These are phyloP conservation scores for Ectemnius cavifrons DNA, from an alignment of 2,888 invertebrate species.

Conservation along the genomic window DNA sequence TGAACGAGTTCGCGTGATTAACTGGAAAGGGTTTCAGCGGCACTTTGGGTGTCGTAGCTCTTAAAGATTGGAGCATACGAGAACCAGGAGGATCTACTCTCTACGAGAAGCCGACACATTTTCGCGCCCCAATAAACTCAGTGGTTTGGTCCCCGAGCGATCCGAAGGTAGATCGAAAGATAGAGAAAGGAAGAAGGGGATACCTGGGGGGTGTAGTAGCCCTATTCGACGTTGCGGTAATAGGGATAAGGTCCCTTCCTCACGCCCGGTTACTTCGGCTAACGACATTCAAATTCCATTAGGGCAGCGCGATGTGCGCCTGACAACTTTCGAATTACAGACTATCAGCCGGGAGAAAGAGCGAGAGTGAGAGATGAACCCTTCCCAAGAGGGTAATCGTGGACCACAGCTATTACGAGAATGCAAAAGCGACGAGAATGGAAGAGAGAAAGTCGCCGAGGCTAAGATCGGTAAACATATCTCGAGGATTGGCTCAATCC, in stretches of 20 bases:
- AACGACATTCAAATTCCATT: conserved; percentile 75
- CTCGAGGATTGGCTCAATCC: conserved; percentile 39
- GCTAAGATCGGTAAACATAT: conserved; percentile 22
- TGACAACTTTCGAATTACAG: conserved; percentile 66
- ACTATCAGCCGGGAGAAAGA: conserved; percentile 20
- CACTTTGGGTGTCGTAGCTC: background rate
- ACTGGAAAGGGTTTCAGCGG: background rate
- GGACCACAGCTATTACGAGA: background rate
- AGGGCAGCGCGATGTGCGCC: conserved; percentile 65
- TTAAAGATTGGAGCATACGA: background rate
- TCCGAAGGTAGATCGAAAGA: background rate
- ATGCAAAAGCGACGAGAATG: conserved; percentile 2
- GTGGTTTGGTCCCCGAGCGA: background rate
- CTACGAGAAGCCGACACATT: conserved; percentile 43
- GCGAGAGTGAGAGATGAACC: conserved; percentile 15
- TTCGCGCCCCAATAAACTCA: conserved; percentile 56
- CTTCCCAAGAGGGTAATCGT: conserved; percentile 41
- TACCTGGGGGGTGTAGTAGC: conserved; percentile 33
- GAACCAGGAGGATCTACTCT: conserved; percentile 1
- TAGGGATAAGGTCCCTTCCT: conserved; percentile 70
- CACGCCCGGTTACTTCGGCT: conserved; percentile 73
- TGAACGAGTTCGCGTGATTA: too few relatives aligned
- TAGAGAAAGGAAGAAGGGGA: conserved; percentile 24
- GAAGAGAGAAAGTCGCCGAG: background rate
- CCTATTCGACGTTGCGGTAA: conserved; percentile 49